phyloP scores from a whole-genome alignment of 2,888 invertebrate genomes.

The Yponomeuta plumbellus region DNA sequence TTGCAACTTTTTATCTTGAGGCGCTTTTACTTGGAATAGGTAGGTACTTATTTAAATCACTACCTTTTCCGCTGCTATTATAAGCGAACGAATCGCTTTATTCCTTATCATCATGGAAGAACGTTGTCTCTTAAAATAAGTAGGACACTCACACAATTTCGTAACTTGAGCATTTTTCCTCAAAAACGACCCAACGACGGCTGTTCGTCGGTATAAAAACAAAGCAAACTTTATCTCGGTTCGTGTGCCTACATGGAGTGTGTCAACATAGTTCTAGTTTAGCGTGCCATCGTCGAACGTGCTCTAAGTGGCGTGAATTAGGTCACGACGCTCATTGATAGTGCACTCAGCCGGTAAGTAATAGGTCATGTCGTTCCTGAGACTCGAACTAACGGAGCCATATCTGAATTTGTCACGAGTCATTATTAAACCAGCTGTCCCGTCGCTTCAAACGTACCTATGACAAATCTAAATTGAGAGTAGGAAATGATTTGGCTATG shows the following conservation, averaged over 20 bases:
- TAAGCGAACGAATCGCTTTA: background rate
- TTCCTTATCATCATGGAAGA: background rate
- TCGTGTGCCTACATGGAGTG: background rate
- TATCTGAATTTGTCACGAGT: background rate
- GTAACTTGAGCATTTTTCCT: too few relatives aligned
- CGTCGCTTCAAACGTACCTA: background rate
- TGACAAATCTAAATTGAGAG: background rate
- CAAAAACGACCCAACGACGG: background rate
- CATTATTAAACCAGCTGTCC: background rate
- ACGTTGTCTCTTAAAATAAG: too few relatives aligned
- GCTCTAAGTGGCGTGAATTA: background rate
- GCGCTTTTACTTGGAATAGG: background rate
- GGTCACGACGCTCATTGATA: background rate
- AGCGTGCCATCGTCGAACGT: background rate
- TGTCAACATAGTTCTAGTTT: slow-evolving; percentile 1
- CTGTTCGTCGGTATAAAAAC: background rate
- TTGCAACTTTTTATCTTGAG: background rate
- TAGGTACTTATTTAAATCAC: background rate
- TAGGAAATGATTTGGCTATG: background rate
- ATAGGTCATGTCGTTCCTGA: background rate
- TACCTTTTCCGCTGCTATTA: slow-evolving; percentile 7
- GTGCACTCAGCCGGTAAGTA: background rate
- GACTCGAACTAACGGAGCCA: background rate
- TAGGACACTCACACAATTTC: too few relatives aligned
- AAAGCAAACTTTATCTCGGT: background rate